Percentiles rank a stretch among this genome's conserved stretches.
phyloP scores from a whole-genome alignment of 2,797 vertebrate species.

The Natrix natrix region DNA sequence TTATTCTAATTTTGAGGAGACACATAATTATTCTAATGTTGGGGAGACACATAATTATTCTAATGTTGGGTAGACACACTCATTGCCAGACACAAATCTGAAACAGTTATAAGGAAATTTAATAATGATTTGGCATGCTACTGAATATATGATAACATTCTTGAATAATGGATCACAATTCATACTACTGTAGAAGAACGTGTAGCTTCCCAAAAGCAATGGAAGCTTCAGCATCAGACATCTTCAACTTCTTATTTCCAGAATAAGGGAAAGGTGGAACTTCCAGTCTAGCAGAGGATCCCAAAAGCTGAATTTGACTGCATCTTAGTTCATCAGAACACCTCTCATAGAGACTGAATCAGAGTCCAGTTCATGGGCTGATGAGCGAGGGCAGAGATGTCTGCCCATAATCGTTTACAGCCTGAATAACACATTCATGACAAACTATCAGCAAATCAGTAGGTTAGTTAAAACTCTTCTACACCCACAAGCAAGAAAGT shows the following conservation, averaged over 20 bases:
- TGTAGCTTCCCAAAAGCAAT: neutral
- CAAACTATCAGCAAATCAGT: neutral
- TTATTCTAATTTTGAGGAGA: neutral
- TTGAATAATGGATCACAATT: neutral
- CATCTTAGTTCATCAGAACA: neutral
- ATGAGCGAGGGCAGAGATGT: neutral
- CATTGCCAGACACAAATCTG: neutral
- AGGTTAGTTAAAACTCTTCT: neutral
- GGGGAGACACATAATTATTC: neutral
- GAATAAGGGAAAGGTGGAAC: neutral
- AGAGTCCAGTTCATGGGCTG: neutral
- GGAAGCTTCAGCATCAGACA: neutral
- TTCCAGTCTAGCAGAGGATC: neutral
- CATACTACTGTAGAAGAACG: neutral
- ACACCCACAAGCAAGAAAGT: neutral
- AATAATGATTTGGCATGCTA: neutral
- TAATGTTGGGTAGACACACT: neutral
- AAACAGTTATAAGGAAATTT: neutral
- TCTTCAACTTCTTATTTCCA: neutral
- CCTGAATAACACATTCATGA: neutral
- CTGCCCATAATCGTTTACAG: neutral
- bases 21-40: neutral
- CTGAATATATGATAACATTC: neutral
- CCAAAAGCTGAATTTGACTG: neutral
- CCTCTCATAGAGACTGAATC: neutral